Evolutionary conservation across 2,888 invertebrate genomes (phyloP), one percentile per base, ranked within the genome.

Genomic region (Chymomyza procnemis): DNA sequence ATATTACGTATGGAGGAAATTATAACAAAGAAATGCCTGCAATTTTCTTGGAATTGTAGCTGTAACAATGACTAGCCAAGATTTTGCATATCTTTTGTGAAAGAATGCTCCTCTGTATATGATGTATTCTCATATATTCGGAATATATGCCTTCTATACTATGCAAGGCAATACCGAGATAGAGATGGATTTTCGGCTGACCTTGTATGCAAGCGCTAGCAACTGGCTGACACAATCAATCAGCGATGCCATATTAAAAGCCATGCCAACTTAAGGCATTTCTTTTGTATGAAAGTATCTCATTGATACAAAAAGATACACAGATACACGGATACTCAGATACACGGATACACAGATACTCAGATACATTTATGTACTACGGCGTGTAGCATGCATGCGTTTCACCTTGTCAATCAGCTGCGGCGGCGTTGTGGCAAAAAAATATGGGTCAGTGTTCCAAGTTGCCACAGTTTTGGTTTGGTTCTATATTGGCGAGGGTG

Each of bases 361-460:
- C 56, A 18, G 30, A 48, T 26, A 34, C 30, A 34, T 34, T 63
- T 54, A 26, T 62, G 30, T 50, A 6, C 26, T 61, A 26, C 22
- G 26, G 4, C 4, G 30, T 55, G 12, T 55, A 46, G 34, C 47
- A 62, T 9, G 73, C 66, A 65, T 22, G 50, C 65, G 55, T 79
- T 75, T 84, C 74, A 85, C 84, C 83, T 84, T 84, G 83, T 84
- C 83, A 85, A 84, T 86, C 86, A 84, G 66, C 65, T 62, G 63
- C 52, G 56, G 8, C 30, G 26, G 12, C 26, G 61, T 12, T 34
- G 12, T 41, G 34, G 34, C 34, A 41, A 41, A 64, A 64, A 34
- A 64, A 64, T 69, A 66, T 70, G 69, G 71, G 71, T 69, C 56
- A 72, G 60, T 41, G 34, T 41, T 41, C 34, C 34, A 41, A 41